These are phyloP conservation scores for Bufotes viridis DNA, from an alignment of 2,797 vertebrate genomes.

Conservation along the genomic window DNA sequence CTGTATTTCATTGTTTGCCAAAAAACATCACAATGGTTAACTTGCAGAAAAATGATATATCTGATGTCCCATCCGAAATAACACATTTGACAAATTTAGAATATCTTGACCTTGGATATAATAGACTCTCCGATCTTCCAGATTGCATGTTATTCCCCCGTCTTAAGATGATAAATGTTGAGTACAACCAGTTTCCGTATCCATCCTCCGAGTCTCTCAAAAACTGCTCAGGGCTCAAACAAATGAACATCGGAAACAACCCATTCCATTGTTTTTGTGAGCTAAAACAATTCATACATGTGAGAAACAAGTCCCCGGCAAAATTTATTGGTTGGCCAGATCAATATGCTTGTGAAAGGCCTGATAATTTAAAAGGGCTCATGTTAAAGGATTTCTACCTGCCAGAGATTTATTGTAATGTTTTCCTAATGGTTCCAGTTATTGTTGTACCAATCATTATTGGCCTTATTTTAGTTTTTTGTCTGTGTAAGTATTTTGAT, in stretches of 20 bases:
- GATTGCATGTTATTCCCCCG: constrained; percentile 73
- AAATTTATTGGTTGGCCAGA: constrained; percentile 80
- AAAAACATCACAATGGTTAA: constrained; percentile 69
- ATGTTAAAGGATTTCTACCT: constrained; percentile 75
- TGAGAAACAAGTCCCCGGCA: constrained; percentile 61
- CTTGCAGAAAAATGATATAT: constrained; percentile 82
- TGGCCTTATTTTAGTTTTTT: constrained; percentile 64
- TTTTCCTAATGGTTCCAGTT: constrained; percentile 73
- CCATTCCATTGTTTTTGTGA: constrained; percentile 75
- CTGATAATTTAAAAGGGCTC: constrained; percentile 71
- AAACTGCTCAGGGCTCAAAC: constrained; percentile 75
- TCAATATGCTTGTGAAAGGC: constrained; percentile 81
- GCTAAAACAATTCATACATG: constrained; percentile 71
- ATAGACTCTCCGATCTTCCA: constrained; percentile 81
- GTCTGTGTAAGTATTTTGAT: constrained; percentile 79
- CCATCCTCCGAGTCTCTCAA: constrained; percentile 74
- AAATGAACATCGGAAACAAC: constrained; percentile 77
- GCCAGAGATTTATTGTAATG: constrained; percentile 78
- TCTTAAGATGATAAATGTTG: constrained; percentile 75
- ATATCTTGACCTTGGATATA: constrained; percentile 82
- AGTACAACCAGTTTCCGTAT: constrained; percentile 78
- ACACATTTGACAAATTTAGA: constrained; percentile 71
- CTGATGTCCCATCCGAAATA: constrained; percentile 69
- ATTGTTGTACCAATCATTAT: constrained; percentile 75
- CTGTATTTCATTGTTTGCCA: constrained; percentile 84